Conservation (phyloP, 2,888 invertebrate species). For the Lithophane semibrunnea region DNA sequence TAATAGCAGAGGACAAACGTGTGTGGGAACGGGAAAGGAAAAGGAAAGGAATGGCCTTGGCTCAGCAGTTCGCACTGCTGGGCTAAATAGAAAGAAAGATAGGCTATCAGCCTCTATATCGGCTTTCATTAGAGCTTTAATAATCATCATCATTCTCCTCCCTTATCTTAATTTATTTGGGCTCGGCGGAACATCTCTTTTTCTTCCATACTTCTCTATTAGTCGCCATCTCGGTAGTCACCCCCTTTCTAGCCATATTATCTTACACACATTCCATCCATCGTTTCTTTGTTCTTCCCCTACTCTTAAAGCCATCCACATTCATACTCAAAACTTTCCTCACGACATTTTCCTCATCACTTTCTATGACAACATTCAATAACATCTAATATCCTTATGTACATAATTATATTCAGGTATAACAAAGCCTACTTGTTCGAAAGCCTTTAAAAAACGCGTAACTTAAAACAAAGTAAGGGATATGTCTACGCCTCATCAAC, state of each 20-base stretch:
- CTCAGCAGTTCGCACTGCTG: not conserved
- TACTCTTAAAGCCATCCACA: not conserved
- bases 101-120: not conserved
- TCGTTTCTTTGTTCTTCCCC: not conserved
- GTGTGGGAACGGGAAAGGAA: too few species aligned
- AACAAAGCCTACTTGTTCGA: not conserved
- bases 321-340: not conserved
- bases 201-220: not conserved
- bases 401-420: not conserved
- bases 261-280: not conserved
- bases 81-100: not conserved
- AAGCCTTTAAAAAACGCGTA: slow-evolving; percentile 5
- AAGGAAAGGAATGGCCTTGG: not conserved
- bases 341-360: not conserved
- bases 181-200: not conserved
- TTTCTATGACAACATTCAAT: not conserved
- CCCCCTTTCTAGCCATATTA: not conserved
- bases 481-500: slow-evolving; percentile 36
- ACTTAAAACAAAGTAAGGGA: not conserved
- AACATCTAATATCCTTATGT: not conserved
- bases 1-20: not conserved
- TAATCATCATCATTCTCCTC: not conserved
- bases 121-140: not conserved
- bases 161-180: not conserved
- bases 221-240: too few species aligned